These are phyloP conservation scores for Anser cygnoides DNA, from an alignment of 2,113 vertebrate species.

Conservation along the genomic window DNA sequence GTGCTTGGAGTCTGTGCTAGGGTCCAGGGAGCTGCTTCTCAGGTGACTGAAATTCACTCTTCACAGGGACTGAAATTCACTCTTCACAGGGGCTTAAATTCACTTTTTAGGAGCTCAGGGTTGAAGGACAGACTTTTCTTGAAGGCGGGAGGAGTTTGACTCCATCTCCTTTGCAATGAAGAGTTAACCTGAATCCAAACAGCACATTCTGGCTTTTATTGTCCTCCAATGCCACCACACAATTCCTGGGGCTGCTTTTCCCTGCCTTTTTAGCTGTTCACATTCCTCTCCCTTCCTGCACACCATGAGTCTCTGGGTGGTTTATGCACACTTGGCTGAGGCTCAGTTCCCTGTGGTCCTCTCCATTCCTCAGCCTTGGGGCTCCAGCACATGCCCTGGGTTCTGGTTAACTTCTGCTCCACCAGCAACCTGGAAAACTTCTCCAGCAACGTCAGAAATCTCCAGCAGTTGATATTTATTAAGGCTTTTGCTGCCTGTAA, in stretches of 20 bases:
- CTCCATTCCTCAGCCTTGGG: not conserved
- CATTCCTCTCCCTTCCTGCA: not conserved
- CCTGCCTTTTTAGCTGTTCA: not conserved
- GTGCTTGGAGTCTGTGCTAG: not conserved
- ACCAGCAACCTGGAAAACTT: not conserved
- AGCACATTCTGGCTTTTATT: not conserved
- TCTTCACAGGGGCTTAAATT: not conserved
- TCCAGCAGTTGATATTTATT: slow-evolving; percentile 9
- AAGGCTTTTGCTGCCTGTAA: not conserved
- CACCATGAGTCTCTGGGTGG: not conserved
- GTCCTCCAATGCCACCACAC: not conserved
- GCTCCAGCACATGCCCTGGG: not conserved
- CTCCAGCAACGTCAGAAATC: not conserved
- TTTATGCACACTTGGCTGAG: not conserved
- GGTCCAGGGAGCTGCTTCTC: not conserved
- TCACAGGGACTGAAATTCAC: not conserved
- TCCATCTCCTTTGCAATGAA: not conserved
- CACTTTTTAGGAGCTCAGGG: not conserved
- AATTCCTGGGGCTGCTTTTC: not conserved
- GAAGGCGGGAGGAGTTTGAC: not conserved
- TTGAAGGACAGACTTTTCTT: not conserved
- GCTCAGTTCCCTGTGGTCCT: not conserved
- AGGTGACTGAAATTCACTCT: accelerated
- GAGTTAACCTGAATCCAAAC: not conserved
- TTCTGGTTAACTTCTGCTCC: slow-evolving; percentile 24